These are phyloP conservation scores for Ectemnius lituratus DNA, from an alignment of 2,888 invertebrate species.

Conservation along the genomic window DNA sequence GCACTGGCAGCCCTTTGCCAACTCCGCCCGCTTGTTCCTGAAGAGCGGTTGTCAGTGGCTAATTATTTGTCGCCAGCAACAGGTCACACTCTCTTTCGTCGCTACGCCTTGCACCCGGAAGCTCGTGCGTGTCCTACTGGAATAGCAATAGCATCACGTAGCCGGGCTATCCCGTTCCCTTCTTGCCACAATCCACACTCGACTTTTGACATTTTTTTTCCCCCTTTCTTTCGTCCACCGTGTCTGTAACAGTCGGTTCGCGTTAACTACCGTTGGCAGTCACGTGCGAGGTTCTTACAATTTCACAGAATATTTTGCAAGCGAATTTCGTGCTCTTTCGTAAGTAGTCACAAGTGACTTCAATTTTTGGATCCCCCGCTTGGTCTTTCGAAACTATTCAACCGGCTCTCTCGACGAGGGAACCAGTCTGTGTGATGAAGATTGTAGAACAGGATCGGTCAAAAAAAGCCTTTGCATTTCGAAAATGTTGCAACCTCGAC, in stretches of 20 bases:
- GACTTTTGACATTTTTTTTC: background rate
- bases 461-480: background rate
- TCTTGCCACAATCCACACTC: background rate
- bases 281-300: background rate
- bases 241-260: background rate
- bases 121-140: conserved; percentile 19
- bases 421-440: background rate
- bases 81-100: conserved; percentile 48
- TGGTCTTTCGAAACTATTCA: background rate
- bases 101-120: conserved; percentile 41
- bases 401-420: background rate
- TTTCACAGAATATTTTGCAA: background rate
- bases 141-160: conserved; percentile 39
- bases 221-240: too few relatives aligned
- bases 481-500: background rate
- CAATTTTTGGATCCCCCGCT: background rate
- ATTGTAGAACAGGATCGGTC: background rate
- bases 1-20: conserved; percentile 4
- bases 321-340: background rate
- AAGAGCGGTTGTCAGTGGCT: conserved; percentile 33
- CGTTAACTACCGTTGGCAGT: background rate
- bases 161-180: conserved; percentile 9
- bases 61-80: conserved; percentile 56
- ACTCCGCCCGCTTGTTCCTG: conserved; percentile 14
- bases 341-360: background rate